Evolutionary conservation across 2,113 vertebrate species (phyloP).

Genomic region (Glaucidium brasilianum): DNA sequence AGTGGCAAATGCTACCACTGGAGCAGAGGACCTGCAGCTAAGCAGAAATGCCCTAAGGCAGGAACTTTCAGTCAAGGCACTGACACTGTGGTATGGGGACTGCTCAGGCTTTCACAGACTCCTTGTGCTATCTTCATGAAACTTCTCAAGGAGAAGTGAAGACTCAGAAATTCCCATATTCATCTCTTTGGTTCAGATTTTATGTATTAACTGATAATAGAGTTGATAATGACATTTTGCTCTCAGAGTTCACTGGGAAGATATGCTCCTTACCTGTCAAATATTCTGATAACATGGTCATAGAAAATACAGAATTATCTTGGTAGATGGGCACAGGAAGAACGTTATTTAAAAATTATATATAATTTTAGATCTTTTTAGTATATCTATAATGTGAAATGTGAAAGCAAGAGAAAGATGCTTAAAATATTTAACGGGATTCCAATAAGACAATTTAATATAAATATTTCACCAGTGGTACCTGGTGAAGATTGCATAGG

Average conservation of each 20-base stretch:
- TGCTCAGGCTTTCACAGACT: neutral
- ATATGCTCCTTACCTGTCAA: neutral
- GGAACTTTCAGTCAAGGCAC: neutral
- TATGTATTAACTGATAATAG: neutral
- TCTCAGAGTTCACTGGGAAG: neutral
- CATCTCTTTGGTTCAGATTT: neutral
- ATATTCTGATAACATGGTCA: neutral
- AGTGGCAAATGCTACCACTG: neutral
- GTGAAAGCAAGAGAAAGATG: neutral
- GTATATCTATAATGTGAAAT: neutral
- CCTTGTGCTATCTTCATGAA: neutral
- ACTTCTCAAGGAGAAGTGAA: neutral
- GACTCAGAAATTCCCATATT: neutral
- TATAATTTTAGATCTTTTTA: neutral
- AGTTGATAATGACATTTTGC: neutral
- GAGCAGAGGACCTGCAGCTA: neutral
- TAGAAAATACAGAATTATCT: neutral
- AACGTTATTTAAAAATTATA: neutral
- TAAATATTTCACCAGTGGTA: neutral
- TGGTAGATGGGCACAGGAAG: neutral
- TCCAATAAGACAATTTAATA: neutral
- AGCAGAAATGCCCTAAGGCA: neutral
- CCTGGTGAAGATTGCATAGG: neutral
- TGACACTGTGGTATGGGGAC: neutral
- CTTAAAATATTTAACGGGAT: neutral